Conservation (phyloP, 2,888 invertebrate species). For the Loripinus fragilis region DNA sequence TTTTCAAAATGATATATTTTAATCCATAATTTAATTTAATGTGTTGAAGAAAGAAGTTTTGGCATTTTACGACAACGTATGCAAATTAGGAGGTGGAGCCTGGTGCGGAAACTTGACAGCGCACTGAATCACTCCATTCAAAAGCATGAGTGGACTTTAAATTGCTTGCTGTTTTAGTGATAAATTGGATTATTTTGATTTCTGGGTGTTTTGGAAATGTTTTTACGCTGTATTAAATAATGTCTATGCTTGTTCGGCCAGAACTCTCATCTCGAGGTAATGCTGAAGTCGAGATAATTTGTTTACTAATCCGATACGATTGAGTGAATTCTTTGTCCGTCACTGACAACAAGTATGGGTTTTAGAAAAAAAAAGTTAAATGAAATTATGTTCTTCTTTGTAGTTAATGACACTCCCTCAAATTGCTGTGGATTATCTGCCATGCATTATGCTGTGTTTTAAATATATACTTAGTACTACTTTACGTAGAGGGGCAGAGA, state of each 20-base stretch:
- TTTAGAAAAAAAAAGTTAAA: too few relatives aligned
- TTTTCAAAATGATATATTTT: too few relatives aligned
- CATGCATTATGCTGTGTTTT: too few relatives aligned
- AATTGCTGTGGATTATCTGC: too few relatives aligned
- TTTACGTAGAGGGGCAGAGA: too few relatives aligned
- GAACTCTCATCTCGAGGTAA: slow-evolving; percentile 8
- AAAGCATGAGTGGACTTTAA: neutral
- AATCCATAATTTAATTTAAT: too few relatives aligned
- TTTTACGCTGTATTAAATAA: neutral
- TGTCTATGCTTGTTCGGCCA: slow-evolving; percentile 2
- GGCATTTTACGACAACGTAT: slow-evolving; percentile 38
- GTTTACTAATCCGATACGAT: neutral
- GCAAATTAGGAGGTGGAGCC: slow-evolving; percentile 54
- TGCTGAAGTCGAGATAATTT: neutral
- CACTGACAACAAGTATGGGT: neutral
- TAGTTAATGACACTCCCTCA: too few relatives aligned
- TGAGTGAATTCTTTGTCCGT: slow-evolving; percentile 11
- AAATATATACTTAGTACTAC: too few relatives aligned
- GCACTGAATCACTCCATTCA: slow-evolving; percentile 9
- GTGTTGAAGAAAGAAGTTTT: too few relatives aligned
- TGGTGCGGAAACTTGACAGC: slow-evolving; percentile 45
- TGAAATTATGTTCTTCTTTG: too few relatives aligned
- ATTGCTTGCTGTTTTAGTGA: neutral
- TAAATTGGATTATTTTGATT: neutral
- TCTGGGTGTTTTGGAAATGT: neutral